Base-by-base conservation (phyloP, 2,113 vertebrate species). In the Gallinago paraguaiae region DNA sequence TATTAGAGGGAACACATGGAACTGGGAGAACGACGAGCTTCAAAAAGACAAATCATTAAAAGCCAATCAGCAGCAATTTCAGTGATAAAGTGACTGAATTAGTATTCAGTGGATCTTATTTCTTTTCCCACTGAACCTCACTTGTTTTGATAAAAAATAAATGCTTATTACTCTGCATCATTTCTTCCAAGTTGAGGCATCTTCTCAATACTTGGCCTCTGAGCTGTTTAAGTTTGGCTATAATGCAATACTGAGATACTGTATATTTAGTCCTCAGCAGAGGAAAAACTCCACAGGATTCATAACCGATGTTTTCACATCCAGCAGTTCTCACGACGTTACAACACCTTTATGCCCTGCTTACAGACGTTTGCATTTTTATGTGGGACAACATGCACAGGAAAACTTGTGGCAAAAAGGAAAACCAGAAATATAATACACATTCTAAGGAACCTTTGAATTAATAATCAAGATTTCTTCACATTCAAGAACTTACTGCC, bases 141-240 rank as follows among this genome's bases (percentile, higher is more conserved):
- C 35, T 90, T 71, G 30, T 75, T 93, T 76, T 68, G 25, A 87
- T 71, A 78, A 85, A 85, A 96, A 93, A 91, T 9, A 82, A 94
- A 87, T 37, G 19, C 9, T 57, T 65, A 61, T 28, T 64, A 59
- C 14, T 75, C 50, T 78, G 45, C 12, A 45, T 61, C 7, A 45
- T 67, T 83, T 93, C 54, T 89, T 51, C n/a, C 74, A 89, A 2
- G 25, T 72, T 57, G 51, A 61, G 51, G 46, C 23, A 81, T 57
- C 39, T 83, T 59, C 20, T 74, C 27, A 80, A 33, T 18, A 57
- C 18, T 70, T 59, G 20, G 41, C 25, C 50, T 91, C 45, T 27
- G 54, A 93, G 39, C 16, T 81, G 27, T 48, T 82, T 15, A 63
- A 31, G 10, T 80, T 65, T 31, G 51, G 16, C 13, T 57, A 35